Base-by-base conservation (phyloP, 2,113 vertebrate species). In the Benitochromis conjunctus region DNA sequence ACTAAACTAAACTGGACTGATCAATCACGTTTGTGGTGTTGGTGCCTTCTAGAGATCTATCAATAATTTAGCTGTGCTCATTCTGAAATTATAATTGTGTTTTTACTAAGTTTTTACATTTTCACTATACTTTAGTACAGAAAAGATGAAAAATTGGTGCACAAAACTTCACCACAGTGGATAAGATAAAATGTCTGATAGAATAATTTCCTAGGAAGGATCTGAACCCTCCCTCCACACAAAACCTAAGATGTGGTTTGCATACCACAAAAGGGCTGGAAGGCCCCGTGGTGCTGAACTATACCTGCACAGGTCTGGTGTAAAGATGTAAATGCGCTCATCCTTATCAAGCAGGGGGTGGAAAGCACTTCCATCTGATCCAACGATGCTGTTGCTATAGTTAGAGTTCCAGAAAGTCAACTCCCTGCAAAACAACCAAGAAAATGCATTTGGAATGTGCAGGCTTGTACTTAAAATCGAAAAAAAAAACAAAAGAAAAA, bases 261-360 rank as follows among this genome's bases (percentile, higher is more conserved):
- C 36, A 54, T 6, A 85, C 21, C 5, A 56, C 16, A 24, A 38
- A 11, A 6, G 14, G 11, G 18, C 66, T 71, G 26, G 46, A 46
- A 8, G 34, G 16, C 26, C 14, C 5, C 16, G 41, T 26, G 71
- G 51, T 78, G 21, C 5, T 51, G 8, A 55, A 46, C 36, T 16
- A 26, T 94, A 99, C 99, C 99, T 98, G 96, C 99, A 99, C 66
- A 99, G 97, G 87, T 99, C 98, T 2, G 98, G 95, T 11, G 97
- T 96, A 91, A 99, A 99, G 78, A 99, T 89, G 53, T 98, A 96
- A 54, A 99, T 91, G 11, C 94, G 94, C 82, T 99, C 99, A 1
- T 98, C 92, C 90, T 96, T 98, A 57, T 84, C 91, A 87, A 99
- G 94, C 58, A 99, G 81, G 0, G 98, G 97, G 83, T 99, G 99